Percentiles rank a stretch among this genome's conserved stretches.
Conservation (phyloP, 2,888 invertebrate genomes). For the Hemistola chrysoprasaria region DNA sequence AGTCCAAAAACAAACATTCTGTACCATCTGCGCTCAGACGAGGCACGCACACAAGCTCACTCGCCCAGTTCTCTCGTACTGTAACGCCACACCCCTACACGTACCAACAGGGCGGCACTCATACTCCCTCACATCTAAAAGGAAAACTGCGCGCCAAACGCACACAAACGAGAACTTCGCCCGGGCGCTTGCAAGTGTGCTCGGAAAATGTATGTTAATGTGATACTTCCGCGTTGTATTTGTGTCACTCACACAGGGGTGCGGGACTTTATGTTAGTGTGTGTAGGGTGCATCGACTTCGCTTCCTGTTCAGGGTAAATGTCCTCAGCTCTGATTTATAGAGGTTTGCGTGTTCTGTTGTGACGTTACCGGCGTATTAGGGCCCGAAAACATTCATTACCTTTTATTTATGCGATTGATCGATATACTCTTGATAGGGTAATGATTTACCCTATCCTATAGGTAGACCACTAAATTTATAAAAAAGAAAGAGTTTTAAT, state of each 20-base stretch:
- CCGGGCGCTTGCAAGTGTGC: conserved; percentile 44
- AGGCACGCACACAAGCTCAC: conserved; percentile 38
- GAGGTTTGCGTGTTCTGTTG: conserved; percentile 72
- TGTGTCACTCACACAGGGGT: conserved; percentile 59
- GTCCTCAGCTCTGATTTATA: conserved; percentile 74
- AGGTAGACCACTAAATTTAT: too few species aligned
- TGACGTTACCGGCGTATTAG: conserved; percentile 56
- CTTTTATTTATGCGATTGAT: conserved; percentile 42
- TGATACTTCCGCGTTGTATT: conserved; percentile 74
- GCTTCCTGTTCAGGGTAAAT: conserved; percentile 75
- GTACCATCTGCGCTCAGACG: conserved; percentile 38
- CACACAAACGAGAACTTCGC: conserved; percentile 28
- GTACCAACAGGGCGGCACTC: conserved; percentile 66
- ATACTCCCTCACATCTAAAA: conserved; percentile 46
- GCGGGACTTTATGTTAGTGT: conserved; percentile 37
- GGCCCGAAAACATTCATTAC: conserved; percentile 30
- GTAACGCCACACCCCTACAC: conserved; percentile 65
- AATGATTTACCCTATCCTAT: too few species aligned
- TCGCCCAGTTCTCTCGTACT: conserved; percentile 45
- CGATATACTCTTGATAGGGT: too few species aligned
- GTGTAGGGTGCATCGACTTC: conserved; percentile 76
- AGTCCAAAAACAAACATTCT: conserved; percentile 34
- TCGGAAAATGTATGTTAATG: conserved; percentile 73
- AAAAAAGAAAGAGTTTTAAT: too few species aligned
- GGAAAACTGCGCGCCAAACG: conserved; percentile 39